Percentiles rank a stretch among this genome's conserved stretches.
Conservation (phyloP, 2,888 invertebrate species). For the Tenthredo notha region DNA sequence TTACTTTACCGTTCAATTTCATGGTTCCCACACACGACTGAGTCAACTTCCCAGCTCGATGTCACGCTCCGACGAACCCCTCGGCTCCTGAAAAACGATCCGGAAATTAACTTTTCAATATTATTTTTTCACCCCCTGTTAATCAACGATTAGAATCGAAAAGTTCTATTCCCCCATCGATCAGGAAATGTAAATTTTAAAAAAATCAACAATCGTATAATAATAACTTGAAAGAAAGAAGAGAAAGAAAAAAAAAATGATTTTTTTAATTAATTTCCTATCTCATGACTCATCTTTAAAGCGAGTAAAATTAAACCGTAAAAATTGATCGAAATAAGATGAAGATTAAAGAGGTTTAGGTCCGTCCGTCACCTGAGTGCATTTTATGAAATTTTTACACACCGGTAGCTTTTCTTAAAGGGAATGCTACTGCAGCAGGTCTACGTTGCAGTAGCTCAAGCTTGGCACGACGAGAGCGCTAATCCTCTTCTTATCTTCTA, state of each 20-base stretch:
- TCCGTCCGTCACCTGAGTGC: not conserved
- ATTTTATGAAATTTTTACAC: not conserved
- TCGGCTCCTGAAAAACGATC: not conserved
- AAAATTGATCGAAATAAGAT: not conserved
- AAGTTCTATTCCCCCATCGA: not conserved
- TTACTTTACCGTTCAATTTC: conserved; percentile 46
- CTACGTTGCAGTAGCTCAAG: not conserved
- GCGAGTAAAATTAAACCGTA: not conserved
- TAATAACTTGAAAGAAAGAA: not conserved
- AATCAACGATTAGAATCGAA: not conserved
- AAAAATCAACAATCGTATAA: not conserved
- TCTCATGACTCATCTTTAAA: not conserved
- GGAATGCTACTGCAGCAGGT: not conserved
- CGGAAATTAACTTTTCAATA: conserved; percentile 50
- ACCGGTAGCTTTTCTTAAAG: not conserved
- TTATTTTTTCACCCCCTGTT: conserved; percentile 30
- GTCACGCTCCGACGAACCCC: conserved; percentile 32
- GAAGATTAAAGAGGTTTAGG: not conserved
- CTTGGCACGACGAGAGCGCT: not conserved
- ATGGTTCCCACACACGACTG: conserved; percentile 39
- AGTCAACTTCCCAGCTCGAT: not conserved
- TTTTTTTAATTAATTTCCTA: too few species aligned
- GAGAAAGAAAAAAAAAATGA: not conserved
- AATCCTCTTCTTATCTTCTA: conserved; percentile 40
- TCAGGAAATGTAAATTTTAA: not conserved